phyloP scores from a whole-genome alignment of 2,888 invertebrate species.

The Ctena decussata region DNA sequence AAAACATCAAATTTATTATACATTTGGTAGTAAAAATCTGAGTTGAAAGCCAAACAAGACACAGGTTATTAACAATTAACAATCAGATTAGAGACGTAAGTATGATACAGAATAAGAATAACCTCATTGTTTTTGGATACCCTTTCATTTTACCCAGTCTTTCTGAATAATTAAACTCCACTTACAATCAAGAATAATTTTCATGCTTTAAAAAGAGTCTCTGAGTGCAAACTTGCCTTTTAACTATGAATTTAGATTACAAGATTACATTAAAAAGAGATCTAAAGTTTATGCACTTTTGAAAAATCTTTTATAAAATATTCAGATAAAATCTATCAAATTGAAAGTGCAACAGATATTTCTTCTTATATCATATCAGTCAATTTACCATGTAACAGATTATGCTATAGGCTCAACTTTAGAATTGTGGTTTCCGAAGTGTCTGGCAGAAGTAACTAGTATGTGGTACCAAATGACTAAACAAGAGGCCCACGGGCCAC shows the following conservation, averaged over 20 bases:
- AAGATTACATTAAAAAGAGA: background rate
- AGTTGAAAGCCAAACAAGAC: background rate
- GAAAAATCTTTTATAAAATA: background rate
- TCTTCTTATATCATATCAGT: background rate
- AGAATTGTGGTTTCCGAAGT: too few relatives aligned
- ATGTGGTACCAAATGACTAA: too few relatives aligned
- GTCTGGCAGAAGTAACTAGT: too few relatives aligned
- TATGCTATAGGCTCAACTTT: too few relatives aligned
- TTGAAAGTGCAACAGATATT: background rate
- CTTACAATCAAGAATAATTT: background rate
- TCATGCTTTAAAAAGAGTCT: background rate
- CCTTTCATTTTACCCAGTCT: background rate
- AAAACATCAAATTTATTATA: background rate
- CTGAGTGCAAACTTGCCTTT: background rate
- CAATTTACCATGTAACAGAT: background rate
- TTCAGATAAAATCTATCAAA: background rate
- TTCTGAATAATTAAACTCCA: constrained; percentile 11
- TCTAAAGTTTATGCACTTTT: background rate
- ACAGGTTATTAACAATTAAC: background rate
- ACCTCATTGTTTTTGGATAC: background rate
- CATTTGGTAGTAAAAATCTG: background rate
- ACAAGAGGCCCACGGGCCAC: too few relatives aligned
- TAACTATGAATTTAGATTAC: background rate
- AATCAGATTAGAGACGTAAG: background rate
- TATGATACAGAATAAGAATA: background rate